Evolutionary conservation across 1,140 invertebrate genomes (phyloP), one percentile per base, ranked within the genome.

Genomic region (Bombus impatiens): DNA sequence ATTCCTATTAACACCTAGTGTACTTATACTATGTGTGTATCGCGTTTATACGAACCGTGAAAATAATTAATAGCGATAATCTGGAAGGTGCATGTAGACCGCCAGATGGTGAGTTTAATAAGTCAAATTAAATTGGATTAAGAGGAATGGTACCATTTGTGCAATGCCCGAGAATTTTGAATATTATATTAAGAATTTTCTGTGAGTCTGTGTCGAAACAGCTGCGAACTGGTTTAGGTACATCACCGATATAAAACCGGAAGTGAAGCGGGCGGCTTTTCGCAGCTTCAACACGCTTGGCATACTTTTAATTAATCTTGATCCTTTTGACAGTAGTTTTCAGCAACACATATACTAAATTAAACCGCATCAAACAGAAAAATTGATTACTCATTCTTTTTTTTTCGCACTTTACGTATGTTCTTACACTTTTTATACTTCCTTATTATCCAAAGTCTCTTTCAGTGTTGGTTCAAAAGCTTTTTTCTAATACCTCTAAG

Each of bases 81-180:
- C 72, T 76, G 59, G 37, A 32, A 44, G 65, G 83, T 13, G 71
- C 81, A 32, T 89, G 87, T 89, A 89, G 80, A 78, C 68, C 84
- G 81, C 87, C 91, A 92, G 91, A 89, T 92, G 91, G 89, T 47
- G 86, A 92, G 82, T 92, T 92, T 92, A 92, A 92, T 92, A 92
- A 92, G 89, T 92, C 91, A 91, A 91, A 92, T 92, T 90, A 92
- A 91, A 92, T 91, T 92, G 88, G 68, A 89, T 89, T 89, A 89
- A 89, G 88, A 89, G 81, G 81, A 71, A 75, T 78, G 71, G 80
- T 79, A 71, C 87, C 72, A 42, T 86, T 37, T 77, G 81, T 68
- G 74, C 80, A 71, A 89, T 89, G 62, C 82, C 72, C 77, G 77
- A 89, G 85, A 78, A 89, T 89, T 89, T 89, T 89, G 84, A 89